Evolutionary conservation across 2,888 invertebrate genomes (phyloP).

Genomic region (Nomada fabriciana): DNA sequence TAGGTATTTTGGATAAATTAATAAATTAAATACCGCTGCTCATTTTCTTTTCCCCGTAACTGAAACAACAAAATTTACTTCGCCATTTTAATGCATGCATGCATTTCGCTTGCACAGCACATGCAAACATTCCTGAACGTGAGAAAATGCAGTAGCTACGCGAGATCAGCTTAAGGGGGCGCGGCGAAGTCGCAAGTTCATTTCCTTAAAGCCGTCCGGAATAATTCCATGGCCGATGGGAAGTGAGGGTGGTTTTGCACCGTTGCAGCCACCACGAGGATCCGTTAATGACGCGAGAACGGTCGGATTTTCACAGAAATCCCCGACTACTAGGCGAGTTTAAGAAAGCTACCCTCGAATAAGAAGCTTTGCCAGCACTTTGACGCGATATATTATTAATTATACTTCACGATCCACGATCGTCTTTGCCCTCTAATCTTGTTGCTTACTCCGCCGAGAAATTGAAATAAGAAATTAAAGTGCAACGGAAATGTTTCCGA

Average conservation of each 20-base stretch:
- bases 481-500: no score
- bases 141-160: background rate
- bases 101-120: no score
- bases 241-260: constrained; percentile 29
- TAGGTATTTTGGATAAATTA: no score
- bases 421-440: no score
- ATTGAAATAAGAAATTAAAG: no score
- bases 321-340: constrained; percentile 10
- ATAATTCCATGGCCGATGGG: constrained; percentile 37
- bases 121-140: background rate
- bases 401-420: constrained; percentile 52
- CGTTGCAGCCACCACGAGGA: constrained; percentile 41
- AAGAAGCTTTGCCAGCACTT: constrained; percentile 78
- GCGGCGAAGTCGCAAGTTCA: constrained; percentile 27
- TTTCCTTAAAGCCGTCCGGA: constrained; percentile 33
- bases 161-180: constrained; percentile 16
- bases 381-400: constrained; percentile 79
- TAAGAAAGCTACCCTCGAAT: constrained; percentile 54
- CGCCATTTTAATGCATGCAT: no score
- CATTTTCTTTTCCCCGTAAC: no score
- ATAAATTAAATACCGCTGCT: no score
- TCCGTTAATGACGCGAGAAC: constrained; percentile 57
- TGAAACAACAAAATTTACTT: no score
- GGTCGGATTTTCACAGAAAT: constrained; percentile 37
- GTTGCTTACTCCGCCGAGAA: no score